Evolutionary conservation across 2,797 vertebrate genomes (phyloP), one percentile per base, ranked within the genome.

Genomic region (Echeneis naucrates): DNA sequence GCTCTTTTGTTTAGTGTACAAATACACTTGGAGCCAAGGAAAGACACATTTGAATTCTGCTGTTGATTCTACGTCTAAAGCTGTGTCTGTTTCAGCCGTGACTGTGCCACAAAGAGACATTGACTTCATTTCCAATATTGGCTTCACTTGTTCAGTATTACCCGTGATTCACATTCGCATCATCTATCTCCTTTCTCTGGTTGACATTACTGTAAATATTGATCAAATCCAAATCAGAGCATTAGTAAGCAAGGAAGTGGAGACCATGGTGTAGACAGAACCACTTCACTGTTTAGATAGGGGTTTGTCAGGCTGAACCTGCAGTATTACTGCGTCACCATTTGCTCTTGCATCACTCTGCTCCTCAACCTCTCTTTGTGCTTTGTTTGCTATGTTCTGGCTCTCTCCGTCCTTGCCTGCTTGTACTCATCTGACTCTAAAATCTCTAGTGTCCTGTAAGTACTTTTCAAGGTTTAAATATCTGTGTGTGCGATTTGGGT

Each of bases 321-420:
- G 76, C 79, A 82, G 82, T 14, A n/a, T 89, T 89, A 23, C 87
- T 52, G 55, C 78, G 45, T 55, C 61, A 63, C 38, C 55, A 4
- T 72, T 77, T 30, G 40, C 74, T 81, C 70, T 92, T 89, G 83
- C 89, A 88, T 92, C 90, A 92, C 48, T 76, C 63, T 55, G 54
- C 51, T 52, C 68, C 58, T 72, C 62, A 7, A 27, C n/a, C 51
- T 40, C 51, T 40, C 23, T 51, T 13, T 45, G 0, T 33, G 68
- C 68, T 67, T 47, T 26, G 17, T 54, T 54, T 61, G 5, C 55
- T 67, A 53, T 3, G 19, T 64, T 59, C 35, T 62, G 17, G 30
- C 23, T n/a, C 17, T 47, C 1, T 77, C 17, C 44, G 8, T 72
- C 40, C 24, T 47, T 48, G 30, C 55, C 30, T 57, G 44, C 59